Base-by-base conservation (phyloP, 2,888 invertebrate species). In the Synanthedon tipuliformis region DNA sequence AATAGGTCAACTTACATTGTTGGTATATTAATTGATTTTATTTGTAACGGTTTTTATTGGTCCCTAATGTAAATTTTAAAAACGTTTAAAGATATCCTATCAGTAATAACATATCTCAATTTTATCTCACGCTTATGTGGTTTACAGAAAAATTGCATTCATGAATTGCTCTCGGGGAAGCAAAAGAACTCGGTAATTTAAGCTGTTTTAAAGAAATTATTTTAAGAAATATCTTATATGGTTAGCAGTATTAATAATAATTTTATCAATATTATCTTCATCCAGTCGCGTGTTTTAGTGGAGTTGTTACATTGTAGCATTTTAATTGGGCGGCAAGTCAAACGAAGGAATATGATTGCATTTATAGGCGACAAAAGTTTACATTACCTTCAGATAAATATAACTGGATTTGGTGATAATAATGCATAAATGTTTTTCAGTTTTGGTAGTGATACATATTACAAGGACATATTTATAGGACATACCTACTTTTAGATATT, bases 281-380 rank as follows among this genome's bases (percentile, higher is more conserved):
- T 62, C 57, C 61, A 66, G 64, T 70, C 59, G 65, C 69, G 61
- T 66, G 65, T 63, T 61, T 57, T 57, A 63, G 61, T 60, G 60
- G 61, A 57, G 61, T 66, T 57, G 62, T 57, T 74, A 81, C 81
- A 77, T 67, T 78, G 82, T 81, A 71, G 64, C 55, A 63, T 68
- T 71, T 71, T 74, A 78, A 81, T 80, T 69, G 69, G 69, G 64
- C 75, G 75, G 78, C 60, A 56, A 66, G 57, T 64, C 73, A 63
- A 71, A 78, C 77, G 73, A 45, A 15, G 12, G 49, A 50, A 51
- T 13, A 10, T 50, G 48, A n/a, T 49, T 50, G 41, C 50, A 50
- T 41, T 53, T 40, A 23, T 45, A 7, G 45, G 45, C 45, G 45
- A 45, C 45, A n/a, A 15, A 34, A 45, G 45, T 15, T 15, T 13